Conservation (phyloP, 2,888 invertebrate species). For the Pemphredon lugubris region DNA sequence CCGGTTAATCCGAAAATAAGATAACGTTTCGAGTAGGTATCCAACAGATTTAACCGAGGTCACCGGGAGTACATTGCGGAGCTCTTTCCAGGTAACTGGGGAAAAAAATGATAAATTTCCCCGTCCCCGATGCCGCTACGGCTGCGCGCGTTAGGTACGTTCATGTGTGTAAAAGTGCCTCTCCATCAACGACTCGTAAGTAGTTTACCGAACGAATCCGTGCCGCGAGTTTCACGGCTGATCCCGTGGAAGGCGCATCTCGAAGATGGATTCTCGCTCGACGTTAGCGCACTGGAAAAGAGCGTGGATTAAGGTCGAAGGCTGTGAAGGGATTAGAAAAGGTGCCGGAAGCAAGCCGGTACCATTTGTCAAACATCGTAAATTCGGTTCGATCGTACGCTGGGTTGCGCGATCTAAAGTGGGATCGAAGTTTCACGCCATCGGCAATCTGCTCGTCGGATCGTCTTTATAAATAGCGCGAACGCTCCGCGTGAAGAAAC, state of each 20-base stretch:
- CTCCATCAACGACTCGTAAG: slow-evolving; percentile 35
- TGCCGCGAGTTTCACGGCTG: slow-evolving; percentile 4
- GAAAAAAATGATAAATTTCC: slow-evolving; percentile 34
- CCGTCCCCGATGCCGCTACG: neutral
- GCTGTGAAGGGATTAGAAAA: slow-evolving; percentile 12
- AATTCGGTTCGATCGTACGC: slow-evolving; percentile 34
- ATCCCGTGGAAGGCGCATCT: slow-evolving; percentile 9
- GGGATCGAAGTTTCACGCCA: slow-evolving; percentile 8
- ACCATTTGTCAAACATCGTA: slow-evolving; percentile 46
- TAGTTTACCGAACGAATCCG: slow-evolving; percentile 17
- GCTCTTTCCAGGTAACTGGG: neutral
- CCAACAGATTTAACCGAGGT: slow-evolving; percentile 9
- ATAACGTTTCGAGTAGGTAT: no score
- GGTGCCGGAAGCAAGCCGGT: neutral
- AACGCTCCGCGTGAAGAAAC: neutral
- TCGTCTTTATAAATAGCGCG: neutral
- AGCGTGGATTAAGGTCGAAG: slow-evolving; percentile 31
- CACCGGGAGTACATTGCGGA: neutral
- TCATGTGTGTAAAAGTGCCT: slow-evolving; percentile 30
- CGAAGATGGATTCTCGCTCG: slow-evolving; percentile 26
- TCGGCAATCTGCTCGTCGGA: neutral
- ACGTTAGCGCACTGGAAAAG: slow-evolving; percentile 2
- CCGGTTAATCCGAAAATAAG: no score
- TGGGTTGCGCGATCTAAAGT: slow-evolving; percentile 1
- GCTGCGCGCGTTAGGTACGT: slow-evolving; percentile 2